Conservation (phyloP, 2,113 vertebrate genomes). For the Indicator maculatus region DNA sequence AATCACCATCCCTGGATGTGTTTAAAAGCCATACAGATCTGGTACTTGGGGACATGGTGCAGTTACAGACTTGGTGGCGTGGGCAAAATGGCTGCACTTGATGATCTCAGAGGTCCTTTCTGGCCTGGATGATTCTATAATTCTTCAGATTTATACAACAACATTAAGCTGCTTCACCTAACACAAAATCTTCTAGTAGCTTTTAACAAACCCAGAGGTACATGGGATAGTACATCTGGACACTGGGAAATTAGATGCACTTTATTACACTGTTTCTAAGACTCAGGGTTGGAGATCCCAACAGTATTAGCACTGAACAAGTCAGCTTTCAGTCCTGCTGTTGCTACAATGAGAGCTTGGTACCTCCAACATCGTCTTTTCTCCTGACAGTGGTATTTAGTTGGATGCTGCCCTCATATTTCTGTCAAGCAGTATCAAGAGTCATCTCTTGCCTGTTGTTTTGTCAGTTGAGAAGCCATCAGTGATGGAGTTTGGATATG, state of each 20-base stretch:
- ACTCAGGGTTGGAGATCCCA: neutral
- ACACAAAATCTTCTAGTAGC: neutral
- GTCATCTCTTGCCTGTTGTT: neutral
- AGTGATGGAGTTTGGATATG: neutral
- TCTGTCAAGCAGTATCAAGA: neutral
- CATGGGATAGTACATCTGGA: neutral
- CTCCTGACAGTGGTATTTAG: neutral
- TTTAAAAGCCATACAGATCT: too few species aligned
- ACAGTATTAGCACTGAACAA: accelerated
- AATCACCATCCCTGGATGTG: too few species aligned
- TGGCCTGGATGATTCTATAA: neutral
- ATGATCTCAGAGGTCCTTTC: too few species aligned
- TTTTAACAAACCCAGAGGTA: neutral
- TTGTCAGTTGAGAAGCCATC: neutral
- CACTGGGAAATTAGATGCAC: neutral
- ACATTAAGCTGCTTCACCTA: neutral
- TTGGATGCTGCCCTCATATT: neutral
- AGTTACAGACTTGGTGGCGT: too few species aligned
- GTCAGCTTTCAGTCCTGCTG: neutral
- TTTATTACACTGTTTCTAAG: neutral
- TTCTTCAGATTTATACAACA: neutral
- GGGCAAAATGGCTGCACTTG: too few species aligned
- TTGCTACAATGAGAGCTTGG: neutral
- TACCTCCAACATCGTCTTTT: too few species aligned
- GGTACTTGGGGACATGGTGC: too few species aligned